Conservation (phyloP, 2,888 invertebrate species). For the Terebella lapidaria region DNA sequence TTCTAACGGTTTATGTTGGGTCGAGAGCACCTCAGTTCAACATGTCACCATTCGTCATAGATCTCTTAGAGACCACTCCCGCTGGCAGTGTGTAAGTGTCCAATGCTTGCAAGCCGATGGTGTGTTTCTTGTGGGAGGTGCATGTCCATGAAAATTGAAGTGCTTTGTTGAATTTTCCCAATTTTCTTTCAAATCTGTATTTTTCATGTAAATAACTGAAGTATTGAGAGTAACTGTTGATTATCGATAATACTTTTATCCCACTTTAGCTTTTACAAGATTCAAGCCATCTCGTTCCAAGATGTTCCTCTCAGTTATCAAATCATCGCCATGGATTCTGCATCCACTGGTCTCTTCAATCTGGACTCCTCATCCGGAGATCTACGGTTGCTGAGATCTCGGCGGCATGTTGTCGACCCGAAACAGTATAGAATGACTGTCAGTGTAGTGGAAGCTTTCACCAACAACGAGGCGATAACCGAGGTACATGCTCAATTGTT, state of each 20-base stretch:
- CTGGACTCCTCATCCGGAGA: constrained; percentile 13
- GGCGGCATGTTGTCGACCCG: constrained; percentile 9
- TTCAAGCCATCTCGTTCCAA: constrained; percentile 26
- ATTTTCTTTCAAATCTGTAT: too few species aligned
- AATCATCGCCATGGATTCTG: neutral
- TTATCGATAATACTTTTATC: too few species aligned
- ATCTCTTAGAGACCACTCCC: constrained; percentile 14
- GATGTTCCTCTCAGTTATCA: constrained; percentile 17
- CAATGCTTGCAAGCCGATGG: too few species aligned
- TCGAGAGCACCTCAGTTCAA: constrained; percentile 21
- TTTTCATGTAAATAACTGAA: too few species aligned
- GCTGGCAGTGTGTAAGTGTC: neutral
- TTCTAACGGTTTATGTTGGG: constrained; percentile 17
- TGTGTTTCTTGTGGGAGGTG: too few species aligned
- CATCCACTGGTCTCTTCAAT: constrained; percentile 5
- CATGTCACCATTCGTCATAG: constrained; percentile 13
- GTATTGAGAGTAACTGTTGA: too few species aligned
- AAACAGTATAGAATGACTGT: constrained; percentile 19
- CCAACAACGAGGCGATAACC: neutral
- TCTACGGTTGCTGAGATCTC: constrained; percentile 4
- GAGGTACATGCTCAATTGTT: too few species aligned
- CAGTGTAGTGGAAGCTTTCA: constrained; percentile 12
- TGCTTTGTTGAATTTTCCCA: too few species aligned
- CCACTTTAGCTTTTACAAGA: too few species aligned
- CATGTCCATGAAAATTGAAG: too few species aligned